Evolutionary conservation across 2,113 vertebrate species (phyloP).

Genomic region (Nipponia nippon): DNA sequence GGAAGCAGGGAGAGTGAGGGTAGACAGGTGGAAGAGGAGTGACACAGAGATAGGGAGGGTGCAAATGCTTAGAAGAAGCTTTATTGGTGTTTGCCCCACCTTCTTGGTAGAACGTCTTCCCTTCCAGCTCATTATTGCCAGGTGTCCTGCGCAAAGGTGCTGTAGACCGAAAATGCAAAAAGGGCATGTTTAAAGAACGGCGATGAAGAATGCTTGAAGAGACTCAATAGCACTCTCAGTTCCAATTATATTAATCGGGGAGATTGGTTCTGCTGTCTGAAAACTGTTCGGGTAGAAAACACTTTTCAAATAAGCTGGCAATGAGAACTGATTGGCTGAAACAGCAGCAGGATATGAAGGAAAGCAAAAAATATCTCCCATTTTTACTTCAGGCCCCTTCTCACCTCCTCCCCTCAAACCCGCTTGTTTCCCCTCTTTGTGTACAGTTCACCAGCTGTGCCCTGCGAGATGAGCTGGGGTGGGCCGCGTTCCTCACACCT

Average conservation of each 20-base stretch:
- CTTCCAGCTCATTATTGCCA: neutral
- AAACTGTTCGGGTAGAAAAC: neutral
- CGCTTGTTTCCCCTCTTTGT: neutral
- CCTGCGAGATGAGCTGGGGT: neutral
- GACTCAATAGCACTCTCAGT: neutral
- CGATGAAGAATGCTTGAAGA: neutral
- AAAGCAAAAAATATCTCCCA: neutral
- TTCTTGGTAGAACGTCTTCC: neutral
- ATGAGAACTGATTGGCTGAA: neutral
- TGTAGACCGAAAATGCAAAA: neutral
- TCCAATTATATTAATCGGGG: neutral
- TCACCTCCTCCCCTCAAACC: neutral
- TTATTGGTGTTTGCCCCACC: neutral
- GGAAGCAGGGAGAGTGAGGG: neutral
- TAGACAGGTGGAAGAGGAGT: neutral
- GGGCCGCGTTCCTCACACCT: conserved; percentile 47
- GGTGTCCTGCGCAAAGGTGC: neutral
- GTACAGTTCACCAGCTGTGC: conserved; percentile 36
- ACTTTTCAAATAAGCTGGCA: neutral
- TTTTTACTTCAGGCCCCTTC: neutral
- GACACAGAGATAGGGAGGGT: neutral
- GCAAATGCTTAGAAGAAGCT: neutral
- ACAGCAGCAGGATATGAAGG: neutral
- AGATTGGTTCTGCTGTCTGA: neutral
- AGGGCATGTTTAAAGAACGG: neutral